Evolutionary conservation across 2,888 invertebrate species (phyloP), one percentile per base, ranked within the genome.

Genomic region (Tachystola acroxantha): DNA sequence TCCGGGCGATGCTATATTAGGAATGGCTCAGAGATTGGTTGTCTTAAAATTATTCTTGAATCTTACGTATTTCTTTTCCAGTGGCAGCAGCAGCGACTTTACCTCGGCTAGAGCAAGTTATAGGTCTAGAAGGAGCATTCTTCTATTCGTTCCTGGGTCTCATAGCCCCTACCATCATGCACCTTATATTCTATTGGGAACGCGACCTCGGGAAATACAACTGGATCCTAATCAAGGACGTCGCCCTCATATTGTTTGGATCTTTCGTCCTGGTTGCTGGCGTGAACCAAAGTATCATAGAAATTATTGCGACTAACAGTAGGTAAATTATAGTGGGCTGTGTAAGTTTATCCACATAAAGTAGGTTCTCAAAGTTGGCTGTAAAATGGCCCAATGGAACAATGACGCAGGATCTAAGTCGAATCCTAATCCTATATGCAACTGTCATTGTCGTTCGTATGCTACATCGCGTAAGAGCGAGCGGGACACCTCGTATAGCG

Each of bases 81-180:
- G 87, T 87, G 24, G 58, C 62, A 25, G 77, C 80, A n/a, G 87
- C 82, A 28, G 81, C 78, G 0, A 62, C 68, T 1, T 57, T 86
- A 3, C 87, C 86, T 0, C 54, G 58, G 3, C 50, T 88, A 11
- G 87, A 86, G 45, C 73, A 85, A 68, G 82, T 88, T 3, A 88
- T 88, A 20, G 82, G 85, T 10, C 63, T 88, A 1, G 85, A 87
- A 50, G 88, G 88, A 7, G 88, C 88, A 0, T 85, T 92, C 45
- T 92, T 92, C 56, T 91, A 92, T 52, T 92, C 93, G 1, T 90
- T 91, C 42, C 80, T 92, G 38, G 96, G 97, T 1, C 88, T 95
- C 32, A 89, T 92, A 40, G 91, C 92, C 7, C 94, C 95, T 5
- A 91, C 94, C 0, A 66, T 93, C 7, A 79, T 94, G 34, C 92